A percentile compares a stretch with the other conserved stretches of the same genome.
Evolutionary conservation across 2,797 vertebrate genomes (phyloP).

Genomic region (Tapera naevia): DNA sequence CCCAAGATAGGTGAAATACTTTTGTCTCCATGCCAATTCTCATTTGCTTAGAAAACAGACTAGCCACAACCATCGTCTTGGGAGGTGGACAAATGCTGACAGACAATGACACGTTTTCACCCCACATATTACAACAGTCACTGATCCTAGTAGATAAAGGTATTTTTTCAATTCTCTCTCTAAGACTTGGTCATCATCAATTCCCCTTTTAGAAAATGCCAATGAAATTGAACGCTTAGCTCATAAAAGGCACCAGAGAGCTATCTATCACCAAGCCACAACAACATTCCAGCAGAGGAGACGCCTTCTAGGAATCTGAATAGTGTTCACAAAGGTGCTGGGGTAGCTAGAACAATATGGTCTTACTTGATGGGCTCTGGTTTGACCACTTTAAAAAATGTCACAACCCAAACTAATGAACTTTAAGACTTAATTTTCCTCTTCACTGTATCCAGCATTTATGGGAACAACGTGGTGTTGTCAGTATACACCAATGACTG

Average conservation of each 20-base stretch:
- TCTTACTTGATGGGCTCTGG: neutral
- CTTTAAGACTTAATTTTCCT: slow-evolving; percentile 34
- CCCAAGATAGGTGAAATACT: neutral
- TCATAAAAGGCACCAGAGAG: neutral
- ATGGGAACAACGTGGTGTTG: slow-evolving; percentile 44
- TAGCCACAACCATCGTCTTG: neutral
- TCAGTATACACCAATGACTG: slow-evolving; percentile 53
- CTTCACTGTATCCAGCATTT: slow-evolving; percentile 39
- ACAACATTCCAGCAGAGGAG: neutral
- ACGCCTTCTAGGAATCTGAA: neutral
- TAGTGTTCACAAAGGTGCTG: neutral
- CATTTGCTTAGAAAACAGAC: neutral
- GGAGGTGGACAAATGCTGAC: neutral
- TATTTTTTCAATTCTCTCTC: neutral
- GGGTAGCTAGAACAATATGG: neutral
- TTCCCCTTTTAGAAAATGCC: neutral
- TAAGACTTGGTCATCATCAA: neutral
- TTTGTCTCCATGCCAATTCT: neutral
- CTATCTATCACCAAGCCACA: neutral
- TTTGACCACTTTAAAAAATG: neutral
- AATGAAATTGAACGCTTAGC: neutral
- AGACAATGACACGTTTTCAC: neutral
- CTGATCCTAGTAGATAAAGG: neutral
- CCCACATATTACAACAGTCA: neutral
- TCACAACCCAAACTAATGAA: slow-evolving; percentile 9